These are phyloP conservation scores for Leontopithecus rosalia DNA, from an alignment of 2,797 vertebrate species.

Conservation along the genomic window DNA sequence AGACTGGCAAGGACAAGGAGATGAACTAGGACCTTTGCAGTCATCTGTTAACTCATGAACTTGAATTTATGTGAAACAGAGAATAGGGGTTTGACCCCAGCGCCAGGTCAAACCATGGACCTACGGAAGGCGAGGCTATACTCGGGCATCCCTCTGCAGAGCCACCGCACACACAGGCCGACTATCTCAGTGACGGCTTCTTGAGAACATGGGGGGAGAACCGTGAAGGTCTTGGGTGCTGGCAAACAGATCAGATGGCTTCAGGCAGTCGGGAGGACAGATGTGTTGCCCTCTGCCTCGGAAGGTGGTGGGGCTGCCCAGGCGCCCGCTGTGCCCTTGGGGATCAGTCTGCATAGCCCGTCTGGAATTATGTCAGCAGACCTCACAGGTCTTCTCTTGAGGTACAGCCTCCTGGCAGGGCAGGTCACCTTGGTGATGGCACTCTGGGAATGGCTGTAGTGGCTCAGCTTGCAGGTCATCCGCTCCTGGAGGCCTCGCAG, in stretches of 20 bases:
- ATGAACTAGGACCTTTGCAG: accelerated
- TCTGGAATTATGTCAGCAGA: neutral
- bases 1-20: neutral
- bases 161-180: accelerated
- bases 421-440: neutral
- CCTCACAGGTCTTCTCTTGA: neutral
- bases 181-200: neutral
- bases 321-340: neutral
- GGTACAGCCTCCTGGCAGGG: accelerated
- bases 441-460: neutral
- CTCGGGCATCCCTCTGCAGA: neutral
- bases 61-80: neutral
- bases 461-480: neutral
- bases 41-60: neutral
- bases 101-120: no score
- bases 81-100: neutral
- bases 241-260: neutral
- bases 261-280: neutral
- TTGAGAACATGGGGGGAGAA: neutral
- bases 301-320: neutral
- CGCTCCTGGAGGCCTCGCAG: neutral
- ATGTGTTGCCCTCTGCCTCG: neutral
- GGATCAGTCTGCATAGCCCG: neutral
- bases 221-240: neutral
- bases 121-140: neutral